Conservation (phyloP, 2,888 invertebrate species). For the Campopleginae sp. region DNA sequence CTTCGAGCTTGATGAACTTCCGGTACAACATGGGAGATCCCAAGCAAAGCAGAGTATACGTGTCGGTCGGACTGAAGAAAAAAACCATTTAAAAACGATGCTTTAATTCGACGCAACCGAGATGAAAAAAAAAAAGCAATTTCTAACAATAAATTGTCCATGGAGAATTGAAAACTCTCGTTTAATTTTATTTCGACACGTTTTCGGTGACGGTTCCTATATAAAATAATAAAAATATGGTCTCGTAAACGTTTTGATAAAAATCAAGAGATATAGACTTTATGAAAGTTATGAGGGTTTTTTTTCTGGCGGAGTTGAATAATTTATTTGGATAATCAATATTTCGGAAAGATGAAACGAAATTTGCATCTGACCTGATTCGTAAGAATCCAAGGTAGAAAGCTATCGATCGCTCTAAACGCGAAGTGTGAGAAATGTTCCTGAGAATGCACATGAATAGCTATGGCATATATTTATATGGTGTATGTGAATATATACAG, state of each 20-base stretch:
- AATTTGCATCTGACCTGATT: constrained; percentile 67
- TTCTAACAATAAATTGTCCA: background rate
- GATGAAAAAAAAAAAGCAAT: background rate
- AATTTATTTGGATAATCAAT: constrained; percentile 26
- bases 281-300: background rate
- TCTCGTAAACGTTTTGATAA: background rate
- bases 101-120: too few relatives aligned
- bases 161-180: background rate
- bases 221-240: too few relatives aligned
- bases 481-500: constrained; percentile 21
- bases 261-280: background rate
- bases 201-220: background rate
- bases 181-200: background rate
- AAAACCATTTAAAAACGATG: background rate
- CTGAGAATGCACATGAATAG: constrained; percentile 42
- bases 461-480: background rate
- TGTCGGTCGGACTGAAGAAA: background rate
- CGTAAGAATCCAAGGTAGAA: constrained; percentile 59
- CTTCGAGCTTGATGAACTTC: constrained; percentile 53
- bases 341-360: constrained; percentile 26
- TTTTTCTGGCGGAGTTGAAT: background rate
- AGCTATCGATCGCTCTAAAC: constrained; percentile 61
- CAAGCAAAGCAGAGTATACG: constrained; percentile 15
- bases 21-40: constrained; percentile 39
- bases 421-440: constrained; percentile 19